Evolutionary conservation across 2,113 vertebrate genomes (phyloP).

Genomic region (Tyto alba): DNA sequence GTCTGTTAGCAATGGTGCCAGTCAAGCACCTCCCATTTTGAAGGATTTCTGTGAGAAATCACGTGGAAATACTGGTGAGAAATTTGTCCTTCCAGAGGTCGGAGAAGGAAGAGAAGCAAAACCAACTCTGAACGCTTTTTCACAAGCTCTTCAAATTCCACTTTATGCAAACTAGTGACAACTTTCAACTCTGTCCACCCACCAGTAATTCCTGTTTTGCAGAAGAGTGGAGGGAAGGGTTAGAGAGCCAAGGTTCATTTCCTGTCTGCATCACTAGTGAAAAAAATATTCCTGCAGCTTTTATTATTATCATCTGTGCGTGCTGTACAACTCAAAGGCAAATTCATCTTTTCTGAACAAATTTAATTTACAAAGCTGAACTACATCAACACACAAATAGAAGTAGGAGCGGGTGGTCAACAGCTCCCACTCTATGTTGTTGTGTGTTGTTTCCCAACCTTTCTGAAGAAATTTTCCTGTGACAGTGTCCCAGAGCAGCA

Average conservation of each 20-base stretch:
- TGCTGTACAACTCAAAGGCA: not conserved
- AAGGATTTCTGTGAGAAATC: not conserved
- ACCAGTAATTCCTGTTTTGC: not conserved
- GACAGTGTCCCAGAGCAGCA: not conserved
- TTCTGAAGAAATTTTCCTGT: not conserved
- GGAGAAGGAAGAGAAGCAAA: not conserved
- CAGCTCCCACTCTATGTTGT: not conserved
- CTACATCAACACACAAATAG: not conserved
- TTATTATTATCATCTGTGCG: not conserved
- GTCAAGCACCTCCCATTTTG: not conserved
- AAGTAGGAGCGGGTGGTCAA: not conserved
- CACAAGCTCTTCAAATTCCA: not conserved
- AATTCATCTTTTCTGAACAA: not conserved
- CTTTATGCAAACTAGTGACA: not conserved
- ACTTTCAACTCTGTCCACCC: not conserved
- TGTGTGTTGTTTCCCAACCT: not conserved
- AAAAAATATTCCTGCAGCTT: not conserved
- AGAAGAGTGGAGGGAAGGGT: not conserved
- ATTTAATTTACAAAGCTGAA: not conserved
- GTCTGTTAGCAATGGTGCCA: rapidly evolving
- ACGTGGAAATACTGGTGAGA: not conserved
- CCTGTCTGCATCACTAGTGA: not conserved
- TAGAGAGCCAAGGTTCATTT: not conserved
- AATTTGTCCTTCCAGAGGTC: not conserved
- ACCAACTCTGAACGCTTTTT: not conserved